A percentile compares a stretch with the other conserved stretches of the same genome.
These are phyloP conservation scores for Clepsis dumicolana DNA, from an alignment of 2,888 invertebrate genomes.

Conservation along the genomic window DNA sequence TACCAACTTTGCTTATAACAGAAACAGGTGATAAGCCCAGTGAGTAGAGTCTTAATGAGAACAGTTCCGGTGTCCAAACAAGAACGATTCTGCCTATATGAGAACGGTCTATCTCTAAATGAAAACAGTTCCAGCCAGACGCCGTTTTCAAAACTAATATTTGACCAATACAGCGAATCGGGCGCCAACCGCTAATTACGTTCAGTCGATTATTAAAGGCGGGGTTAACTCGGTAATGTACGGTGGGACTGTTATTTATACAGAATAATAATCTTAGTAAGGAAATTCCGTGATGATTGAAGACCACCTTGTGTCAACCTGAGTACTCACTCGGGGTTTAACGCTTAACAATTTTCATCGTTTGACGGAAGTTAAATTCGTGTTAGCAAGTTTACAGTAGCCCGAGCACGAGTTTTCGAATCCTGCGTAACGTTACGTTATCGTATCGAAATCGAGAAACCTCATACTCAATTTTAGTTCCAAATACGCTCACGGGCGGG, in stretches of 20 bases:
- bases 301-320: background rate
- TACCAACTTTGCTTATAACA: slow-evolving; percentile 20
- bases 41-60: background rate
- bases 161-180: slow-evolving; percentile 34
- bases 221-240: slow-evolving; percentile 15
- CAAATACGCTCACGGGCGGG: too few species aligned
- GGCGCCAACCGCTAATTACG: slow-evolving; percentile 34
- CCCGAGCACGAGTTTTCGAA: too few species aligned
- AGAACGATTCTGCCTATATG: background rate
- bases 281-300: background rate
- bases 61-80: background rate
- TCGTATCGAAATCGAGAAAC: too few species aligned
- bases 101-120: background rate
- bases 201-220: slow-evolving; percentile 9
- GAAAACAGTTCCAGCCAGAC: slow-evolving; percentile 16
- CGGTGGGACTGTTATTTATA: background rate
- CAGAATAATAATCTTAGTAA: background rate
- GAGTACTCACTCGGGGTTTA: too few species aligned
- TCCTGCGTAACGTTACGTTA: too few species aligned
- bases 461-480: too few species aligned
- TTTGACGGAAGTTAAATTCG: too few species aligned
- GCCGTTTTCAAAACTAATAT: slow-evolving; percentile 37
- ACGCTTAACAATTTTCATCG: too few species aligned
- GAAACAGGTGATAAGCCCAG: slow-evolving; percentile 27
- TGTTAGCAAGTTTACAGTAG: too few species aligned